These are phyloP conservation scores for Dunckerocampus dactyliophorus DNA, from an alignment of 2,113 vertebrate species.

Conservation along the genomic window DNA sequence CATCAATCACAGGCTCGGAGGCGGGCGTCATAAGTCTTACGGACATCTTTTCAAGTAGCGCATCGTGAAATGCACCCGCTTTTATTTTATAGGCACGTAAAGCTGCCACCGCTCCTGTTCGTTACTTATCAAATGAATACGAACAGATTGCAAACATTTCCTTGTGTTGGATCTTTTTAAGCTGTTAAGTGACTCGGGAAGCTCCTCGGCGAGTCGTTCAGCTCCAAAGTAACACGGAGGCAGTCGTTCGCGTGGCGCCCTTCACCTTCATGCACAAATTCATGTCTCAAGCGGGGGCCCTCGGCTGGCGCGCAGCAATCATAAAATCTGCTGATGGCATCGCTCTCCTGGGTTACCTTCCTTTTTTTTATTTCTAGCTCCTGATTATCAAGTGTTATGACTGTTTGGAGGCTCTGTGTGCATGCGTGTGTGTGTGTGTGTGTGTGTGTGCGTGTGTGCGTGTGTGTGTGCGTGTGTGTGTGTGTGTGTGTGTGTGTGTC, in stretches of 20 bases:
- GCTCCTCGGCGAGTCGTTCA: not conserved
- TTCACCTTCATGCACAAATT: slow-evolving; percentile 38
- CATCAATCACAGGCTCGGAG: slow-evolving; percentile 25
- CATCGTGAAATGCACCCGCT: slow-evolving; percentile 39
- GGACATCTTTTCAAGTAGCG: slow-evolving; percentile 32
- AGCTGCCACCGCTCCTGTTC: slow-evolving; percentile 25
- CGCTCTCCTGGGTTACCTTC: slow-evolving; percentile 34
- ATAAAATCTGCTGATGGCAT: slow-evolving; percentile 48
- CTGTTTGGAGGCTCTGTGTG: not conserved
- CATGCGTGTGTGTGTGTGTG: too few relatives aligned
- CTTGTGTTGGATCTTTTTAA: not conserved
- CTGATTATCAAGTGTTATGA: slow-evolving; percentile 52
- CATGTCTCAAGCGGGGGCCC: slow-evolving; percentile 15
- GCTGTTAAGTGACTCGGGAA: too few relatives aligned
- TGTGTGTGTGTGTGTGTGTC: not conserved
- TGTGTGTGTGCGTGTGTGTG: too few relatives aligned
- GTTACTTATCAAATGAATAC: slow-evolving; percentile 31
- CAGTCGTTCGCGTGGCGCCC: slow-evolving; percentile 18
- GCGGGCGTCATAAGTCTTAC: slow-evolving; percentile 42
- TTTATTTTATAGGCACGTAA: slow-evolving; percentile 31
- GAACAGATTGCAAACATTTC: slow-evolving; percentile 16
- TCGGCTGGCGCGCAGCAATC: slow-evolving; percentile 34
- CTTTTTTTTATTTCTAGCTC: slow-evolving; percentile 29
- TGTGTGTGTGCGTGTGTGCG: too few relatives aligned
- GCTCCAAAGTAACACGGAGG: slow-evolving; percentile 7